Percentiles rank a stretch among this genome's conserved stretches.
These are phyloP conservation scores for Poeciliopsis retropinna DNA, from an alignment of 2,113 vertebrate species.

Conservation along the genomic window DNA sequence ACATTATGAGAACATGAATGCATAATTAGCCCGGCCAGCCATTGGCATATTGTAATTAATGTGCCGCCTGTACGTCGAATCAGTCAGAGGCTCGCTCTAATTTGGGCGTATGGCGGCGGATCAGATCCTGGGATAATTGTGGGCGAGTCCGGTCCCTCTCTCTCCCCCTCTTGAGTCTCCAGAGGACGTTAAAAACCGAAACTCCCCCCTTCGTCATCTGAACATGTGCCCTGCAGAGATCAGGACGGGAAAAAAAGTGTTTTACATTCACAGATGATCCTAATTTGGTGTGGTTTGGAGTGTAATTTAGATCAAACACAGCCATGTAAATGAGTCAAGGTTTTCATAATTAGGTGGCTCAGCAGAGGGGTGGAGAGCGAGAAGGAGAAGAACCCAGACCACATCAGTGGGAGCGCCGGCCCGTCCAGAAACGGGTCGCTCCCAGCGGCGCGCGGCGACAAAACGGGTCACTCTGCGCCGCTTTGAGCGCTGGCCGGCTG, in stretches of 20 bases:
- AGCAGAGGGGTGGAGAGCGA: conserved; percentile 77
- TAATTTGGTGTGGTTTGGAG: conserved; percentile 99
- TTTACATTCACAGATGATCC: conserved; percentile 98
- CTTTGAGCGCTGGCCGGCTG: conserved; percentile 90
- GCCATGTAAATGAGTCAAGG: conserved; percentile 99
- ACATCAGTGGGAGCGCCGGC: conserved; percentile 91
- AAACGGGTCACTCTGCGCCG: conserved; percentile 95
- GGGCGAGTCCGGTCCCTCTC: conserved; percentile 81
- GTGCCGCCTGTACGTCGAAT: conserved; percentile 62
- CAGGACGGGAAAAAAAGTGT: conserved; percentile 80
- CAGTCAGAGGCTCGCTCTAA: conserved; percentile 64
- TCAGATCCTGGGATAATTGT: conserved; percentile 79
- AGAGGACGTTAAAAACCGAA: conserved; percentile 91
- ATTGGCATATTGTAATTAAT: conserved; percentile 75
- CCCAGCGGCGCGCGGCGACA: conserved; percentile 88
- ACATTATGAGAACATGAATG: conserved; percentile 71
- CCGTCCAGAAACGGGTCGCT: conserved; percentile 68
- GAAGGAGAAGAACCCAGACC: conserved; percentile 79
- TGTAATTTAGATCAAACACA: conserved; percentile 99
- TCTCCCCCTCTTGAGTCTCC: conserved; percentile 79
- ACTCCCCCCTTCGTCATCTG: conserved; percentile 89
- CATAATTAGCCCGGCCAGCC: conserved; percentile 71
- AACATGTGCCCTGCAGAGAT: conserved; percentile 96
- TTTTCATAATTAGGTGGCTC: conserved; percentile 98
- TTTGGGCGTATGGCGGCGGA: conserved; percentile 64